These are phyloP conservation scores for Zoanthus sansibaricus DNA, from an alignment of 92 coral and sea anemone species.

Conservation along the genomic window DNA sequence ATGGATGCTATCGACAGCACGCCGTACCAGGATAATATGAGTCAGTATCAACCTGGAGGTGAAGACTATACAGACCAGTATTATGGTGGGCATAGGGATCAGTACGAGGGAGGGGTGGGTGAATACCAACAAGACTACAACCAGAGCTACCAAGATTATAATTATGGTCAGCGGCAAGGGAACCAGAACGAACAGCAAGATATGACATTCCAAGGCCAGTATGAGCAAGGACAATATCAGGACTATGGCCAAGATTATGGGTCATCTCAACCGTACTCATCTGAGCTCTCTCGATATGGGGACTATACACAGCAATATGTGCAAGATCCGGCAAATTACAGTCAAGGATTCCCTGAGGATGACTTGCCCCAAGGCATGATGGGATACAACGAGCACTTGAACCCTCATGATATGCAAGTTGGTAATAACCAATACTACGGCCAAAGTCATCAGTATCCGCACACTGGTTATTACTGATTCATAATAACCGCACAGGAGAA, in stretches of 20 bases:
- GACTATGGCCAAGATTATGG: conserved; percentile 61
- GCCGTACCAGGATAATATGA: conserved; percentile 22
- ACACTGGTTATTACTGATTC: conserved; percentile 27
- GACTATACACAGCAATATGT: conserved; percentile 76
- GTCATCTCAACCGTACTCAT: conserved; percentile 30
- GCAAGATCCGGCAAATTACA: conserved; percentile 63
- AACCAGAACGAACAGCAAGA: conserved; percentile 70
- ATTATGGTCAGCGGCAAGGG: conserved; percentile 49
- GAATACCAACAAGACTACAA: conserved; percentile 21
- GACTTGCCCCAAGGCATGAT: conserved; percentile 36
- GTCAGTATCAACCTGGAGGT: conserved; percentile 29
- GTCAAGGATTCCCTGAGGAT: conserved; percentile 42
- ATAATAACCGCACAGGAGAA: no score
- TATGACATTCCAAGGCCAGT: conserved; percentile 68
- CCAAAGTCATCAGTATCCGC: conserved; percentile 19
- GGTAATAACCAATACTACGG: conserved; percentile 42
- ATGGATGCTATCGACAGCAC: conserved; percentile 9
- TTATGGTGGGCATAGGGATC: conserved; percentile 30
- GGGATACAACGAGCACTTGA: conserved; percentile 45
- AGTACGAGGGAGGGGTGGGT: conserved; percentile 16
- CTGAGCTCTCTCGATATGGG: conserved; percentile 68
- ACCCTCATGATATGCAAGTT: conserved; percentile 31
- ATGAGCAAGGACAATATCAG: conserved; percentile 77
- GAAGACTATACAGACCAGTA: conserved; percentile 25
- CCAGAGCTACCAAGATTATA: conserved; percentile 24